These are phyloP conservation scores for Abramis brama DNA, from an alignment of 2,113 vertebrate species.

Conservation along the genomic window DNA sequence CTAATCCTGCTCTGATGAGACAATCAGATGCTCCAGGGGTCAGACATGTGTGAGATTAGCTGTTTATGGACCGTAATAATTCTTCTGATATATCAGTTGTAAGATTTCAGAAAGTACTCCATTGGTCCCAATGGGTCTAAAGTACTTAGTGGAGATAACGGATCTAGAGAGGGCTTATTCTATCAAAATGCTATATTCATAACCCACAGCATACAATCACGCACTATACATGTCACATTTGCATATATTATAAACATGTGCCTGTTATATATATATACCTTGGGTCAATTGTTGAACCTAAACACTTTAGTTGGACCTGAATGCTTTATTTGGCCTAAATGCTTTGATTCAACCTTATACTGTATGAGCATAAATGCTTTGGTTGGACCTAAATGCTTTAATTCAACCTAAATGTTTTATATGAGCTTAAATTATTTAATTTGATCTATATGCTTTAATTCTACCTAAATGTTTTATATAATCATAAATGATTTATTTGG, in stretches of 20 bases:
- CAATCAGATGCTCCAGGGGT: background rate
- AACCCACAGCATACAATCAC: background rate
- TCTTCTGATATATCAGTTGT: background rate
- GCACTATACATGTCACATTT: background rate
- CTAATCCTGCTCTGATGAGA: slow-evolving; percentile 2
- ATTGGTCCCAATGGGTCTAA: slow-evolving; percentile 7
- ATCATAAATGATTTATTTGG: background rate
- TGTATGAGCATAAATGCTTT: no score
- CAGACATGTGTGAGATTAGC: slow-evolving; percentile 18
- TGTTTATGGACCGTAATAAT: background rate
- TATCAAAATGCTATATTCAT: background rate
- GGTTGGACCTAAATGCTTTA: background rate
- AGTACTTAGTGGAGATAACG: background rate
- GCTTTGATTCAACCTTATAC: no score
- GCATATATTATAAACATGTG: background rate
- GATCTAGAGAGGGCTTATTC: background rate
- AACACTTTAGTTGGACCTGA: no score
- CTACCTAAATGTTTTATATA: background rate
- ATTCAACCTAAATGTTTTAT: no score
- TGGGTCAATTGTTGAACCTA: no score
- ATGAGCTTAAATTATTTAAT: background rate
- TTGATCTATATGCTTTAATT: background rate
- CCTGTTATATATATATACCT: no score
- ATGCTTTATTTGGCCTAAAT: no score
- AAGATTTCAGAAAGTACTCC: background rate